A percentile compares a stretch with the other conserved stretches of the same genome.
These are phyloP conservation scores for Drosophila murphyi DNA, from an alignment of 1,140 invertebrate genomes.

Conservation along the genomic window DNA sequence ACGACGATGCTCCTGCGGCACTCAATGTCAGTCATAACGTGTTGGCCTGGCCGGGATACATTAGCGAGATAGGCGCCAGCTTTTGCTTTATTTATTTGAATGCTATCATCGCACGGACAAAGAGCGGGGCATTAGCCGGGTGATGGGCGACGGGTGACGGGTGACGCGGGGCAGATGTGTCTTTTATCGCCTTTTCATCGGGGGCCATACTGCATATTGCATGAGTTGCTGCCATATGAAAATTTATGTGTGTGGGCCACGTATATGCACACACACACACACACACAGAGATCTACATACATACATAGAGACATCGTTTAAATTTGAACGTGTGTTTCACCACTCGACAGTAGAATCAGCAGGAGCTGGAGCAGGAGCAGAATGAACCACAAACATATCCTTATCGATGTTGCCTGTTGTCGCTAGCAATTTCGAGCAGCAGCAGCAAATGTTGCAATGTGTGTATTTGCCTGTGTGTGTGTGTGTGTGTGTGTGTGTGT, in stretches of 20 bases:
- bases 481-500: constrained; percentile 45
- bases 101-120: constrained; percentile 46
- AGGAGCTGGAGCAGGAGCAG: constrained; percentile 17
- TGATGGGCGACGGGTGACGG: too few relatives aligned
- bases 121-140: neutral
- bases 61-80: constrained; percentile 57
- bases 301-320: constrained; percentile 60
- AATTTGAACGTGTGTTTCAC: constrained; percentile 73
- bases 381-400: constrained; percentile 59
- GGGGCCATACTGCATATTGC: constrained; percentile 78
- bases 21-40: constrained; percentile 72
- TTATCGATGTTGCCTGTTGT: constrained; percentile 58
- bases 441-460: constrained; percentile 32
- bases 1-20: constrained; percentile 54
- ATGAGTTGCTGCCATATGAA: constrained; percentile 76
- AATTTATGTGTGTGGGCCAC: constrained; percentile 58
- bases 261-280: constrained; percentile 3
- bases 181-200: constrained; percentile 81
- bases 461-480: constrained; percentile 3
- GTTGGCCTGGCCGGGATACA: constrained; percentile 68
- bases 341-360: constrained; percentile 24
- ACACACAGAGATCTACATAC: constrained; percentile 1
- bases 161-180: constrained; percentile 16
- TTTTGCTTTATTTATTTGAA: constrained; percentile 72
- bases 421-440: constrained; percentile 42